Conservation (phyloP, 2,888 invertebrate genomes). For the Lamellibrachia satsuma region DNA sequence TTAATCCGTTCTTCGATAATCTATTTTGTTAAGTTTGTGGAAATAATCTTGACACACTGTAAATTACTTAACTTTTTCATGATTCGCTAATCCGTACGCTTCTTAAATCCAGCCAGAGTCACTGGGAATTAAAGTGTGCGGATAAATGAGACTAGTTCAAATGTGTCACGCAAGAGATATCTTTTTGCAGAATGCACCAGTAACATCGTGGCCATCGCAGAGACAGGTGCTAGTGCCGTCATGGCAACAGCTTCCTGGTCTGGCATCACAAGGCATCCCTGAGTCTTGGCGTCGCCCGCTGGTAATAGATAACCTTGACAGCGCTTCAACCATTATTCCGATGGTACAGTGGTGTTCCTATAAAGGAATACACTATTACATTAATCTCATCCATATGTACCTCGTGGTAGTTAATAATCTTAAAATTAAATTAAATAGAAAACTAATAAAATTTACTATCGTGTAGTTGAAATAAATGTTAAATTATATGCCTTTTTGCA, state of each 20-base stretch:
- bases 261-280: slow-evolving; percentile 53
- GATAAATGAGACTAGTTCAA: neutral
- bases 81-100: no score
- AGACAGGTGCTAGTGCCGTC: slow-evolving; percentile 81
- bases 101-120: no score
- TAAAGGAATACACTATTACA: neutral
- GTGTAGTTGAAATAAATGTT: neutral
- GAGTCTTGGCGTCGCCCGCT: slow-evolving; percentile 78
- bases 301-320: slow-evolving; percentile 63
- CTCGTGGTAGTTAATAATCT: no score
- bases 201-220: slow-evolving; percentile 77
- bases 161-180: neutral
- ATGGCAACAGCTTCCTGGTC: slow-evolving; percentile 77
- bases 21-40: no score
- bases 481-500: neutral
- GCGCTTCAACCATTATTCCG: slow-evolving; percentile 37
- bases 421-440: neutral
- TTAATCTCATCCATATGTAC: no score
- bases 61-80: no score
- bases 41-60: no score
- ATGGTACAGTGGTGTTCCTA: slow-evolving; percentile 30
- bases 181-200: slow-evolving; percentile 72
- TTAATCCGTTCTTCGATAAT: neutral
- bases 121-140: no score
- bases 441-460: neutral